Conservation (phyloP, 2,888 invertebrate species). For the Agonopterix alstromeriana region DNA sequence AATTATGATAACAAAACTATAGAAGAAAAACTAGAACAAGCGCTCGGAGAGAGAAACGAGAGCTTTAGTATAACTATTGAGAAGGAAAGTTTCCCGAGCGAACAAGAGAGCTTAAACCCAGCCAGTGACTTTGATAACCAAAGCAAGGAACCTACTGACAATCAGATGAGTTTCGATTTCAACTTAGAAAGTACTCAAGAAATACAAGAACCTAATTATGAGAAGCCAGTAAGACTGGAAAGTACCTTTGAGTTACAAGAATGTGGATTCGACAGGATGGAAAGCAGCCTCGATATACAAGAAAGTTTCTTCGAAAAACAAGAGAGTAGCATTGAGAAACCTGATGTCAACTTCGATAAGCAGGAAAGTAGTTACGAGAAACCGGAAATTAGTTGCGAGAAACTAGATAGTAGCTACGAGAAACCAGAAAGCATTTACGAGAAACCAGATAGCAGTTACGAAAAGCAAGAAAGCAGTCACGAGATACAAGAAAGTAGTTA, state of each 20-base stretch:
- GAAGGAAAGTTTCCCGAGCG: background rate
- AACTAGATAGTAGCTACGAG: background rate
- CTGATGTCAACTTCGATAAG: too few relatives aligned
- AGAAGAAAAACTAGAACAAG: background rate
- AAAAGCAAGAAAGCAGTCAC: background rate
- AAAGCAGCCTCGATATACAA: background rate
- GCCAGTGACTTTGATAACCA: background rate
- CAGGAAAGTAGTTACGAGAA: too few relatives aligned
- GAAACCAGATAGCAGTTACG: background rate
- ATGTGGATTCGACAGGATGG: background rate
- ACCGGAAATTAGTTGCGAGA: too few relatives aligned
- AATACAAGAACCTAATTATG: too few relatives aligned
- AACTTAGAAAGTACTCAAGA: too few relatives aligned
- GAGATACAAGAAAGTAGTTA: background rate
- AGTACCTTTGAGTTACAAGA: background rate
- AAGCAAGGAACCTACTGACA: background rate
- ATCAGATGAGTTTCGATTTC: too few relatives aligned
- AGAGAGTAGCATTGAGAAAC: too few relatives aligned
- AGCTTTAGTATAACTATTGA: background rate
- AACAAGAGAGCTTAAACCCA: background rate
- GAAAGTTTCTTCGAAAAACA: background rate
- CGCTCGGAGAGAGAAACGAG: background rate
- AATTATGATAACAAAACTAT: constrained; percentile 1
- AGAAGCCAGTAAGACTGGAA: background rate
- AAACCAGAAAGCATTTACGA: background rate